Base-by-base conservation (phyloP, 2,113 vertebrate genomes). In the Martes martes region DNA sequence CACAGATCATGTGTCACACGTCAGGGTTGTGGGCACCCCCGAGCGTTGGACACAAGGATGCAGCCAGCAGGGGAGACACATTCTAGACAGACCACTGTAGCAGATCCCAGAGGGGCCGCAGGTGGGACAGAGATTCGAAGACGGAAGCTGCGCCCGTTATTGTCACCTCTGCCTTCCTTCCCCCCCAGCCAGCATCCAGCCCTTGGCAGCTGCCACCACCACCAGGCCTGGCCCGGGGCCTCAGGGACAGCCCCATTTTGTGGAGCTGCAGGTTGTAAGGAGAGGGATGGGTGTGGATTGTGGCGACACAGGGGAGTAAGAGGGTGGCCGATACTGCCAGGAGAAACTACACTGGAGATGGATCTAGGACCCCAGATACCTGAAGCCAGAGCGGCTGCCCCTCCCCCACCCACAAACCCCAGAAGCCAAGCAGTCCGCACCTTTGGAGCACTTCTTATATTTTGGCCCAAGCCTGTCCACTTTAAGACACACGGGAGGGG, bases 361-460 rank as follows among this genome's bases (percentile, higher is more conserved):
- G 14, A 7, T 73, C 50, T 21, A 31, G 24, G 45, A 57, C 86
- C 69, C 67, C 50, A 28, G 14, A 4, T 39, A 6, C 50, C 4
- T 21, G 86, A 59, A 45, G 69, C 86, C 67, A 42, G 36, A 73
- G 65, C 13, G 7, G n/a, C 50, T 5, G 1, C 67, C 36, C 50
- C 6, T 31, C n/a, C 10, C 50, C 26, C 7, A 7, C 57, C 50
- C 14, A 52, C 57, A 89, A 74, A 23, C 47, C 85, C 7, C 4
- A 19, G 28, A 31, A 23, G 8, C 52, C 50, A 23, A 6, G 21
- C 65, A 1, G 2, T 21, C 3, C 0, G 0, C n/a, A 18, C n/a
- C 39, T 71, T 15, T 39, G 42, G 2, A 85, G 79, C 11, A 16
- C 42, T 84, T 84, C 24, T 26, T 33, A 3, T 2, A 15, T 36